Evolutionary conservation across 1,140 invertebrate species (phyloP), one percentile per base, ranked within the genome.

Genomic region (Hesperophylax magnus): DNA sequence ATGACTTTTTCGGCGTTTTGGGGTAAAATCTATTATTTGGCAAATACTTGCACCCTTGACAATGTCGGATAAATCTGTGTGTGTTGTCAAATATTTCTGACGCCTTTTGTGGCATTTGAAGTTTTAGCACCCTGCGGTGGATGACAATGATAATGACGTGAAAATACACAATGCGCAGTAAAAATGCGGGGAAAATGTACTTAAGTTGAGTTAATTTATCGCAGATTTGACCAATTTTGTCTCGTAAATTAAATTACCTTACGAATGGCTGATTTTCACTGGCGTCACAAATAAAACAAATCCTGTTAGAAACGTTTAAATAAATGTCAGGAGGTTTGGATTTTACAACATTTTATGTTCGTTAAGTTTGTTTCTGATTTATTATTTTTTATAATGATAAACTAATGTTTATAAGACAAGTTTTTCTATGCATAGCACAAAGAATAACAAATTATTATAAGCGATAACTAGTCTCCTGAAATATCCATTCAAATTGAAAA

Each of bases 11-110:
- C 39, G 39, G 39, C 60, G 58, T 82, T 83, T 83, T 79, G 82
- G 82, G 82, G 80, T 80, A 83, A 83, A 79, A 79, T 67, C 76
- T 58, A 81, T 83, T 83, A 83, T 81, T 75, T 63, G 72, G 76
- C 65, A 77, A 34, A 72, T 39, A 47, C 20, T 58, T 71, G 74
- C 61, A 77, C 79, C 79, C 79, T 80, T 56, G 63, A 54, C 60
- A 78, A 67, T 67, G 22, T 61, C 9, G 20, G 47, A 78, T 78
- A 78, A 78, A 78, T 78, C 77, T 53, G 11, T 34, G 31, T 53
- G 11, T 34, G 31, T 77, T 78, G 63, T 78, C 77, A 52, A 18
- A 15, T 58, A 58, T 72, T 47, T 31, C 24, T 52, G 63, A 65
- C 61, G 24, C 39, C 31, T 69, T 39, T 65, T 60, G 60, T 53